Percentiles rank a stretch among this genome's conserved stretches.
Conservation (phyloP, 2,113 vertebrate species). For the Epinephelus cyanopodus region DNA sequence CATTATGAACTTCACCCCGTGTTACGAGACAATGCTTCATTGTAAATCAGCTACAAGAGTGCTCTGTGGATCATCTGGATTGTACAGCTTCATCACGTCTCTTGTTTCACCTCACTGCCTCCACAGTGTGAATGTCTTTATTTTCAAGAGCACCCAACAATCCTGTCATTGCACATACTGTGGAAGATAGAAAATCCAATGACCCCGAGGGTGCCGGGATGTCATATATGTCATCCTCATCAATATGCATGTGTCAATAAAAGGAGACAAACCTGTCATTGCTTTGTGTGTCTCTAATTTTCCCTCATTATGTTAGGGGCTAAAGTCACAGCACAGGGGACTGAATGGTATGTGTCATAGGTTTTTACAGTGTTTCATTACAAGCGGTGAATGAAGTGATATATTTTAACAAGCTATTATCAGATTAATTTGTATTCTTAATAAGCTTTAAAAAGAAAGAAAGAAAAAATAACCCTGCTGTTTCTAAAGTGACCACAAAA, state of each 20-base stretch:
- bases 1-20: background rate
- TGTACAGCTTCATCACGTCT: background rate
- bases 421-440: background rate
- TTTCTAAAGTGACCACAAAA: no score
- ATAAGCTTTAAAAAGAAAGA: background rate
- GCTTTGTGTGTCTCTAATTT: slow-evolving; percentile 10
- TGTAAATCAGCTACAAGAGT: slow-evolving; percentile 16
- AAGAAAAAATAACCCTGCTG: no score
- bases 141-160: slow-evolving; percentile 24
- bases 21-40: slow-evolving; percentile 7
- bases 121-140: slow-evolving; percentile 26
- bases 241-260: slow-evolving; percentile 98
- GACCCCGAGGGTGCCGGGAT: background rate
- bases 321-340: no score
- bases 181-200: slow-evolving; percentile 17
- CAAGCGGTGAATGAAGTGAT: background rate
- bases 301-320: background rate
- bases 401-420: background rate
- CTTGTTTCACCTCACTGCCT: slow-evolving; percentile 22
- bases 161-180: slow-evolving; percentile 2
- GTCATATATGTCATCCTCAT: slow-evolving; percentile 80
- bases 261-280: slow-evolving; percentile 86
- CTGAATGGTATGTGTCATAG: background rate
- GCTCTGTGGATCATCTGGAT: slow-evolving; percentile 23
- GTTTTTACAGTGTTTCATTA: background rate